Conservation (phyloP, 2,113 vertebrate species). For the Gila orcuttii region DNA sequence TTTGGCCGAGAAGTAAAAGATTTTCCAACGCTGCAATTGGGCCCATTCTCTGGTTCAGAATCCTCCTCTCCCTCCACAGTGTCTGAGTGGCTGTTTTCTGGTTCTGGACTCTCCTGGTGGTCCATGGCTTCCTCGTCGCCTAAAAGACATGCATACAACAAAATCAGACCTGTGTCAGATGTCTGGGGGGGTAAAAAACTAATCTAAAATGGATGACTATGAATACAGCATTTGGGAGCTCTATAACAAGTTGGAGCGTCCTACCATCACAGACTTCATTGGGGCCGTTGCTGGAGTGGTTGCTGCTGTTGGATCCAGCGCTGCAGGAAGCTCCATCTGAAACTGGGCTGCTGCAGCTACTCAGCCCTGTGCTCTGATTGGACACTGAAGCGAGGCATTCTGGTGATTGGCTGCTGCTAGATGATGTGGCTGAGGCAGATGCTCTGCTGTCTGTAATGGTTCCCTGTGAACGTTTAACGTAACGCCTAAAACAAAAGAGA, state of each 20-base stretch:
- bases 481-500: slow-evolving; percentile 78
- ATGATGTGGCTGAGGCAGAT: slow-evolving; percentile 66
- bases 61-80: slow-evolving; percentile 75
- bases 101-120: slow-evolving; percentile 84
- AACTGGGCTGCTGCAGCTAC: slow-evolving; percentile 65
- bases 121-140: slow-evolving; percentile 94
- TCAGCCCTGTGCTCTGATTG: slow-evolving; percentile 63
- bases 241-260: background rate
- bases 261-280: slow-evolving; percentile 85
- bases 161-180: background rate
- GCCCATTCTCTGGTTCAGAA: slow-evolving; percentile 76
- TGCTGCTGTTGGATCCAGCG: slow-evolving; percentile 70
- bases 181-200: background rate
- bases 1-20: slow-evolving; percentile 66
- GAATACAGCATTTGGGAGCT: background rate
- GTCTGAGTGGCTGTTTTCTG: slow-evolving; percentile 79
- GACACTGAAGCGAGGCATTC: slow-evolving; percentile 68
- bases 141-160: slow-evolving; percentile 58
- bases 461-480: slow-evolving; percentile 81
- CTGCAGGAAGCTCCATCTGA: slow-evolving; percentile 75
- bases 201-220: background rate
- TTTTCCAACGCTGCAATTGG: slow-evolving; percentile 60
- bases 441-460: slow-evolving; percentile 73
- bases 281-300: slow-evolving; percentile 82
- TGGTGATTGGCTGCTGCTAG: slow-evolving; percentile 72